Percentiles rank a stretch among this genome's conserved stretches.
Conservation (phyloP, 2,797 vertebrate species). For the Sebastes steindachneri region DNA sequence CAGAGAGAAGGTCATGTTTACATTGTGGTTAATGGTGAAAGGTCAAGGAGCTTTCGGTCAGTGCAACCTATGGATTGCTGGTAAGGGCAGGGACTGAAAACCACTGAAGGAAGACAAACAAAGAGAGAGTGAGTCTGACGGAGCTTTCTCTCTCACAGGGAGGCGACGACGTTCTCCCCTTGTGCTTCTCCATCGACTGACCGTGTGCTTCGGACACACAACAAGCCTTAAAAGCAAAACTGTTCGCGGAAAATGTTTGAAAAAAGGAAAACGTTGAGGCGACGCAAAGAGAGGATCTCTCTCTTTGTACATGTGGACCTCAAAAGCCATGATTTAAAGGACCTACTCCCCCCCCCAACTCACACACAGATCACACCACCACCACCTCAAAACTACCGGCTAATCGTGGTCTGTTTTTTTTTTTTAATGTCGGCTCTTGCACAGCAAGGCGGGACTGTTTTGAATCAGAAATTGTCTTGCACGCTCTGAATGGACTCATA, state of each 20-base stretch:
- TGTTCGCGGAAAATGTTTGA: constrained; percentile 35
- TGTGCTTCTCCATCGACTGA: constrained; percentile 46
- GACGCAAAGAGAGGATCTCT: constrained; percentile 22
- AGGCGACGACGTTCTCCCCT: constrained; percentile 12
- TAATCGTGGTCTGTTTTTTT: constrained; percentile 21
- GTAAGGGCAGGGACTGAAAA: constrained; percentile 54
- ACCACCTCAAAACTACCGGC: constrained; percentile 22
- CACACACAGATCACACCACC: constrained; percentile 9
- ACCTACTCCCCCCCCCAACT: constrained; percentile 50
- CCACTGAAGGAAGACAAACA: constrained; percentile 29
- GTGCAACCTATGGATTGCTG: constrained; percentile 99
- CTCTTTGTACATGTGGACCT: constrained; percentile 56
- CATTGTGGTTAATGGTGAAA: constrained; percentile 69
- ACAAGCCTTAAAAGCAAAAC: constrained; percentile 86
- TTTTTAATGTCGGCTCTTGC: constrained; percentile 13
- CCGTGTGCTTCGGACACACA: constrained; percentile 63
- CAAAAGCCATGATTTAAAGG: constrained; percentile 79
- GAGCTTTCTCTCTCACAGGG: constrained; percentile 18
- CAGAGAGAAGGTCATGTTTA: constrained; percentile 74
- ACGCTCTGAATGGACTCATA: constrained; percentile 55
- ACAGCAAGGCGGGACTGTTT: constrained; percentile 4
- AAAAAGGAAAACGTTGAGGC: constrained; percentile 49
- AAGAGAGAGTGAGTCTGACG: constrained; percentile 32
- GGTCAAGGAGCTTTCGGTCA: constrained; percentile 66
- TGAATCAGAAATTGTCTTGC: constrained; percentile 27